Evolutionary conservation across 2,797 vertebrate species (phyloP).

Genomic region (Diglossa cyanea): DNA sequence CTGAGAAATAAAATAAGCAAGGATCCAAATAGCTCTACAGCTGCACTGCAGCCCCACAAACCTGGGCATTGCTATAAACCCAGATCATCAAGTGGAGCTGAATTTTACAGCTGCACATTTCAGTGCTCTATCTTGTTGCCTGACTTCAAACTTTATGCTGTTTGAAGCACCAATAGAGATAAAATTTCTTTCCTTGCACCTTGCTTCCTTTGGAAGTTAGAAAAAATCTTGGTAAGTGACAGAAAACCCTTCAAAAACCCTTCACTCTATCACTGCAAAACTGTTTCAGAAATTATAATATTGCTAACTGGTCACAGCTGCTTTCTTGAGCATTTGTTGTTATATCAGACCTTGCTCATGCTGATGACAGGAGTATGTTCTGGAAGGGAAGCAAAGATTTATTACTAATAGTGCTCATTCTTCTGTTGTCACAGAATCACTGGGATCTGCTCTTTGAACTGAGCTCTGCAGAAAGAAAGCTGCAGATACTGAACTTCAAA

Average conservation of each 20-base stretch:
- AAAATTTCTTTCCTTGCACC: not conserved
- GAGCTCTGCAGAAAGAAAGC: not conserved
- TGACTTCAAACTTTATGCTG: not conserved
- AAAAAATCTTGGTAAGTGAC: not conserved
- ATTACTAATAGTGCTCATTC: not conserved
- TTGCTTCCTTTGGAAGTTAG: not conserved
- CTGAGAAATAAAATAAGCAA: slow-evolving; percentile 22
- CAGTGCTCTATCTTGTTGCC: not conserved
- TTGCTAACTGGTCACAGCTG: not conserved
- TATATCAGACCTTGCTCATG: not conserved
- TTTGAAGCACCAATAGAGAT: not conserved
- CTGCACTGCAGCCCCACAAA: not conserved
- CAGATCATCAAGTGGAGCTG: not conserved
- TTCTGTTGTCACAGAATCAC: not conserved
- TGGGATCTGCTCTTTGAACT: not conserved
- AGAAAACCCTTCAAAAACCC: not conserved
- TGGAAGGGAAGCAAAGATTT: not conserved
- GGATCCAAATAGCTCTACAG: not conserved
- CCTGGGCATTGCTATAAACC: not conserved
- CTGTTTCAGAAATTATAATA: not conserved
- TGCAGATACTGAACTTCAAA: not conserved
- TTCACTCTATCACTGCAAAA: not conserved
- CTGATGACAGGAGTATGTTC: not conserved
- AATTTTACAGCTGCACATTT: not conserved
- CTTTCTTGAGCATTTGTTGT: not conserved